Evolutionary conservation across 2,888 invertebrate genomes (phyloP).

Genomic region (Ectemnius cavifrons): DNA sequence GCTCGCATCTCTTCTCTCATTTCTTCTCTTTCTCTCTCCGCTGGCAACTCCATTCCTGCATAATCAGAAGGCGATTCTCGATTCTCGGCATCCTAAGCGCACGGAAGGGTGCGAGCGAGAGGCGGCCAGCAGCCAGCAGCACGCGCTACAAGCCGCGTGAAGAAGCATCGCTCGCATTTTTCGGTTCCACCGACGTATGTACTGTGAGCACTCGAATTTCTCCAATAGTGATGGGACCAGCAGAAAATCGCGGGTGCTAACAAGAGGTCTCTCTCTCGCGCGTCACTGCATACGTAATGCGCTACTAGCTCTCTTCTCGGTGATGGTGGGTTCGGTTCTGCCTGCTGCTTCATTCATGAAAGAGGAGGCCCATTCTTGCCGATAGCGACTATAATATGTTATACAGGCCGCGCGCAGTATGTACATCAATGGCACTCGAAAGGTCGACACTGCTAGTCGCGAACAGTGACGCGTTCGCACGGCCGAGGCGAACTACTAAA

Average conservation of each 20-base stretch:
- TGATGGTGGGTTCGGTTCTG: too few relatives aligned
- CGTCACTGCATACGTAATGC: constrained; percentile 2
- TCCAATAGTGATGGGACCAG: neutral
- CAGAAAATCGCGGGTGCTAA: neutral
- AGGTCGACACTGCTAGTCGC: neutral
- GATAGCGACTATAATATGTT: constrained; percentile 1
- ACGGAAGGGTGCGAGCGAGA: too few relatives aligned
- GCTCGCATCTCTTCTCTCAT: constrained; percentile 13
- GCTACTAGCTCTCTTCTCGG: neutral
- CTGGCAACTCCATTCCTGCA: constrained; percentile 42
- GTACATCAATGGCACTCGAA: neutral
- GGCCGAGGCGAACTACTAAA: too few relatives aligned
- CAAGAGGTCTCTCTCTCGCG: constrained; percentile 1
- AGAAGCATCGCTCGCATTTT: constrained; percentile 1
- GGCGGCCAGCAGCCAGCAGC: too few relatives aligned
- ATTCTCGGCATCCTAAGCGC: too few relatives aligned
- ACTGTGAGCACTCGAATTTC: neutral
- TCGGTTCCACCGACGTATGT: neutral
- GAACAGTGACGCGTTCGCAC: too few relatives aligned
- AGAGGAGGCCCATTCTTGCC: constrained; percentile 7
- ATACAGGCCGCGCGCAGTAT: neutral
- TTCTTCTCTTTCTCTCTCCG: neutral
- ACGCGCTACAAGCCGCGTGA: neutral
- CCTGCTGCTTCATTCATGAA: constrained; percentile 1
- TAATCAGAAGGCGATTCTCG: constrained; percentile 39